phyloP scores from a whole-genome alignment of 2,797 vertebrate genomes.

The Stomatorhinus walkeri region DNA sequence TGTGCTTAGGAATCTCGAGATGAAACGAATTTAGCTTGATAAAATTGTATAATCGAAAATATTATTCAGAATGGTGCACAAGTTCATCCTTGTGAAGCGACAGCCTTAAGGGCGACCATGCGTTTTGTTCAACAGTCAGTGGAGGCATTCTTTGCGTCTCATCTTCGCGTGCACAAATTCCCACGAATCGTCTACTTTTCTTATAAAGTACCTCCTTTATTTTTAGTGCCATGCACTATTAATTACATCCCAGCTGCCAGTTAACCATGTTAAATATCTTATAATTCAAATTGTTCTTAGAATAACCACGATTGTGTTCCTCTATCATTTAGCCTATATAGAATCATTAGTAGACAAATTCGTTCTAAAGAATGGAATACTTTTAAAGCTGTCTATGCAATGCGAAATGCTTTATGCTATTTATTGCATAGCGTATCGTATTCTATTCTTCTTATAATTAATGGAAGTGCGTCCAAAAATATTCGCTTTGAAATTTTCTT shows the following conservation, averaged over 20 bases:
- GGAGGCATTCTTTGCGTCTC: not conserved
- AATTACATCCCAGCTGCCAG: not conserved
- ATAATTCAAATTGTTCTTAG: not conserved
- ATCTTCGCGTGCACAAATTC: slow-evolving; percentile 7
- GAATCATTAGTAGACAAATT: not conserved
- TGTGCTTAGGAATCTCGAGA: not conserved
- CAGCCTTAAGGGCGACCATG: not conserved
- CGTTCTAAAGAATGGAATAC: not conserved
- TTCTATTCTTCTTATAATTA: not conserved
- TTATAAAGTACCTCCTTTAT: not conserved
- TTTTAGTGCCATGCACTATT: not conserved
- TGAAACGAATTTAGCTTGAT: not conserved
- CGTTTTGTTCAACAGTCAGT: slow-evolving; percentile 1
- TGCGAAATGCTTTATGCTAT: not conserved
- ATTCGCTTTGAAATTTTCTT: not conserved
- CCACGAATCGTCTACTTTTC: slow-evolving; percentile 8
- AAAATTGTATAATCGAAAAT: not conserved
- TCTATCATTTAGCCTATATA: not conserved
- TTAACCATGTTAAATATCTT: not conserved
- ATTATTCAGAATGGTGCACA: not conserved
- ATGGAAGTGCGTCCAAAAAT: not conserved
- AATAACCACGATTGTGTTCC: not conserved
- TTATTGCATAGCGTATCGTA: not conserved
- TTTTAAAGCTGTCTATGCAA: not conserved
- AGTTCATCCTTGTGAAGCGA: not conserved